Percentiles rank a stretch among this genome's conserved stretches.
phyloP scores from a whole-genome alignment of 2,113 vertebrate genomes.

The Triplophysa tibetana region DNA sequence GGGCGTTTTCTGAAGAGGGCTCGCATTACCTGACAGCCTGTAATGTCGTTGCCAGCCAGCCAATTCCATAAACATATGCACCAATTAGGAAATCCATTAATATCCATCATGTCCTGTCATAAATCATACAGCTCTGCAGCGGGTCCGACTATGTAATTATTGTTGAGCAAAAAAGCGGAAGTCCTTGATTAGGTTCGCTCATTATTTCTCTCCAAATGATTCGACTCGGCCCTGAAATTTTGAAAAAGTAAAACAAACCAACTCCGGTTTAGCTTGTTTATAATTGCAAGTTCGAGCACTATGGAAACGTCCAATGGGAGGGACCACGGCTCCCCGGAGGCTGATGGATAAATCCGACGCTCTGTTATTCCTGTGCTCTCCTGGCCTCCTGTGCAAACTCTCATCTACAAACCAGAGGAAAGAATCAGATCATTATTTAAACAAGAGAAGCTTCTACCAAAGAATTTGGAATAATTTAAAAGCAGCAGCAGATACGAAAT shows the following conservation, averaged over 20 bases:
- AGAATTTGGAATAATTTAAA: slow-evolving; percentile 20
- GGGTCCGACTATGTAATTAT: slow-evolving; percentile 73
- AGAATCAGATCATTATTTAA: slow-evolving; percentile 49
- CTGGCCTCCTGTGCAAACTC: slow-evolving; percentile 20
- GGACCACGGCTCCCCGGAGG: slow-evolving; percentile 41
- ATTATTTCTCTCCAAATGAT: slow-evolving; percentile 72
- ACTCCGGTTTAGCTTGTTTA: slow-evolving; percentile 62
- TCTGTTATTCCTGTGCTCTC: slow-evolving; percentile 34
- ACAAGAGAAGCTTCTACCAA: slow-evolving; percentile 37
- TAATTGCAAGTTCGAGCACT: slow-evolving; percentile 69
- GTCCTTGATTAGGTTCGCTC: slow-evolving; percentile 75
- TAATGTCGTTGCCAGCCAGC: slow-evolving; percentile 63
- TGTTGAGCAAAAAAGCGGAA: slow-evolving; percentile 71
- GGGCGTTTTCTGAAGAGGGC: slow-evolving; percentile 45
- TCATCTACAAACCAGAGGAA: slow-evolving; percentile 5
- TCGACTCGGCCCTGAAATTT: slow-evolving; percentile 72
- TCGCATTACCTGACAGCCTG: slow-evolving; percentile 60
- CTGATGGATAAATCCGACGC: slow-evolving; percentile 40
- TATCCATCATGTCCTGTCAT: slow-evolving; percentile 76
- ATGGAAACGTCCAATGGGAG: slow-evolving; percentile 38
- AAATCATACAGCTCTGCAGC: slow-evolving; percentile 72
- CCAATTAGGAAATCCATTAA: slow-evolving; percentile 79
- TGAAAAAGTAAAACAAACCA: slow-evolving; percentile 69
- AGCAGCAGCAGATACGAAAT: slow-evolving; percentile 33
- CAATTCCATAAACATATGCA: slow-evolving; percentile 75